Conservation (phyloP, 2,888 invertebrate genomes). For the Nysson spinosus region DNA sequence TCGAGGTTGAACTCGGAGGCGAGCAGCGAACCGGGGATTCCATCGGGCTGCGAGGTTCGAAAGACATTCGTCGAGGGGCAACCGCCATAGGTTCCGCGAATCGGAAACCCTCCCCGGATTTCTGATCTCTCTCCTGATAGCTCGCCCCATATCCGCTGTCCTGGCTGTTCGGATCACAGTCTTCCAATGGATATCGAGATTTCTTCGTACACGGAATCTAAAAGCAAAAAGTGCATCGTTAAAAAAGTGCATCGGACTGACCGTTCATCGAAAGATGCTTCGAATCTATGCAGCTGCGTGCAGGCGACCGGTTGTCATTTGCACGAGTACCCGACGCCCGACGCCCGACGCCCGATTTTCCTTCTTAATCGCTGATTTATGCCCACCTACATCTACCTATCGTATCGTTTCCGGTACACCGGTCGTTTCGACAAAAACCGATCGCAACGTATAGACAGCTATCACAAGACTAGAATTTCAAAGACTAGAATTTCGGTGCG, state of each 20-base stretch:
- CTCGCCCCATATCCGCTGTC: conserved; percentile 81
- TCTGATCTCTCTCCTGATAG: conserved; percentile 67
- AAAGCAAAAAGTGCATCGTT: not conserved
- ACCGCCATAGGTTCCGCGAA: conserved; percentile 76
- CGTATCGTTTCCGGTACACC: too few species aligned
- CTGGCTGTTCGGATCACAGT: conserved; percentile 80
- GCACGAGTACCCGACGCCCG: too few species aligned
- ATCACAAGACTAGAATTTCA: too few species aligned
- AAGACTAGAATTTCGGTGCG: too few species aligned
- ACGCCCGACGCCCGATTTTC: too few species aligned
- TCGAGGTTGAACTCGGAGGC: too few species aligned
- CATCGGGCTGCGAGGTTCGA: conserved; percentile 64
- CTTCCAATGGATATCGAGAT: conserved; percentile 77
- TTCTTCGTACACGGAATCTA: conserved; percentile 37
- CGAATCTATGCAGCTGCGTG: too few species aligned
- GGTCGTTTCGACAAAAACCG: too few species aligned
- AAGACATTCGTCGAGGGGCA: conserved; percentile 72
- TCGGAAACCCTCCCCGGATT: conserved; percentile 60
- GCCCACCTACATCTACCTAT: too few species aligned
- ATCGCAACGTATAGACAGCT: too few species aligned
- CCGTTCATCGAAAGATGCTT: not conserved
- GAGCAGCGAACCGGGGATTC: conserved; percentile 65
- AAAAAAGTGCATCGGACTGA: conserved; percentile 7
- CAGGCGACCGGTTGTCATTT: too few species aligned
- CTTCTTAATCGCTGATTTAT: too few species aligned